Percentiles rank a stretch among this genome's conserved stretches.
Conservation (phyloP, 2,888 invertebrate species). For the Carterocephalus palaemon region DNA sequence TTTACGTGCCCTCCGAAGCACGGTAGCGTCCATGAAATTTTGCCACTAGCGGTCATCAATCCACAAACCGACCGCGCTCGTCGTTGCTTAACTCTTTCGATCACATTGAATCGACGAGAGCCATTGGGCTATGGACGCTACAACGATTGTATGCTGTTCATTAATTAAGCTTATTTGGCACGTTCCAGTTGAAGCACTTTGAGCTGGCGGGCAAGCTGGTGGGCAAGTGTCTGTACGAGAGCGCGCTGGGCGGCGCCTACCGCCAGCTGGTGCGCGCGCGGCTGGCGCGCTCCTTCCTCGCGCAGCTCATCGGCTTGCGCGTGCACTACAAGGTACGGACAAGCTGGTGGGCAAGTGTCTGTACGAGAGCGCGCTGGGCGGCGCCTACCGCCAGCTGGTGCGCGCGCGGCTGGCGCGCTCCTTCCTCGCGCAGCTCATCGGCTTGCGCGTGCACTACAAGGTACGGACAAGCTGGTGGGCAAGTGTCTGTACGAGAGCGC, state of each 20-base stretch:
- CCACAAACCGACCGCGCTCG: too few relatives aligned
- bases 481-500: constrained; percentile 97
- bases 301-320: constrained; percentile 94
- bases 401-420: constrained; percentile 94
- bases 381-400: constrained; percentile 92
- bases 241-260: constrained; percentile 92
- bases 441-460: constrained; percentile 94
- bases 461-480: constrained; percentile 88
- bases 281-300: constrained; percentile 94
- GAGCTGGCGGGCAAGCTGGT: constrained; percentile 96
- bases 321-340: constrained; percentile 91
- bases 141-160: too few relatives aligned
- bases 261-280: constrained; percentile 93
- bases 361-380: constrained; percentile 94
- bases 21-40: too few relatives aligned
- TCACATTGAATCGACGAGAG: too few relatives aligned
- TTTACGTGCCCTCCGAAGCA: too few relatives aligned
- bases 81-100: too few relatives aligned
- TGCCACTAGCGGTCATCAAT: too few relatives aligned
- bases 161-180: neutral
- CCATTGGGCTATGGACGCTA: too few relatives aligned
- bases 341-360: constrained; percentile 96
- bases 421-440: constrained; percentile 96
- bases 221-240: constrained; percentile 96
- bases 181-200: constrained; percentile 85